Base-by-base conservation (phyloP, 2,113 vertebrate species). In the Uria aalge region DNA sequence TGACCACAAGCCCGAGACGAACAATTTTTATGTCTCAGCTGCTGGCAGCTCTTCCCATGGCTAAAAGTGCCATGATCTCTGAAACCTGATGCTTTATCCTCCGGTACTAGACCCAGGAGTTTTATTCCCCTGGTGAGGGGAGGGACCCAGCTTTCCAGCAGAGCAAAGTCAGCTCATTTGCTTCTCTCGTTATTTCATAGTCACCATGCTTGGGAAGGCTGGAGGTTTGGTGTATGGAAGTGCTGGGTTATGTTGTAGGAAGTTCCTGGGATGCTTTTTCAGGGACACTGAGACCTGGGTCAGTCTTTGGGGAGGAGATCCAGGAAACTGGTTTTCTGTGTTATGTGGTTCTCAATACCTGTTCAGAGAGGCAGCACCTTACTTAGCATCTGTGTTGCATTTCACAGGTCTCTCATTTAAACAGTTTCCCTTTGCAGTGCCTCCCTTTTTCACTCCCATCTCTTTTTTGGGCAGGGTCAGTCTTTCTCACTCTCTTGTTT, bases 391-490 rank as follows among this genome's bases (percentile, higher is more conserved):
- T 45, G 34, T 53, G 66, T 52, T 87, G 85, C 34, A 6, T 92
- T 94, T 92, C 85, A 38, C 55, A 67, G 71, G 85, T 88, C 74
- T 75, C 48, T 72, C n/a, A 26, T 69, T 75, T 71, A 38, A 91
- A 78, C 45, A 41, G 83, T 91, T 94, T 79, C 92, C 94, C 94
- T 95, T 72, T 91, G 57, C 7, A 0, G 89, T 79, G 94, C 96
- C 96, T 97, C 95, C 36, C 84, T 85, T 24, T 41, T 91, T 91
- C 81, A 34, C 41, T 94, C 77, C 84, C 74, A 68, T 94, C 73
- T 94, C 90, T 60, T 94, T 96, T 94, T 95, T 94, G 96, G 92
- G 95, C 94, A 95, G 91, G 92, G 94, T 96, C 89, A 76, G 66
- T 82, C 92, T 90, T 97, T 95, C 89, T 94, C 94, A 83, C 74